Conservation (phyloP, 2,797 vertebrate species). For the Xyrichtys novacula region DNA sequence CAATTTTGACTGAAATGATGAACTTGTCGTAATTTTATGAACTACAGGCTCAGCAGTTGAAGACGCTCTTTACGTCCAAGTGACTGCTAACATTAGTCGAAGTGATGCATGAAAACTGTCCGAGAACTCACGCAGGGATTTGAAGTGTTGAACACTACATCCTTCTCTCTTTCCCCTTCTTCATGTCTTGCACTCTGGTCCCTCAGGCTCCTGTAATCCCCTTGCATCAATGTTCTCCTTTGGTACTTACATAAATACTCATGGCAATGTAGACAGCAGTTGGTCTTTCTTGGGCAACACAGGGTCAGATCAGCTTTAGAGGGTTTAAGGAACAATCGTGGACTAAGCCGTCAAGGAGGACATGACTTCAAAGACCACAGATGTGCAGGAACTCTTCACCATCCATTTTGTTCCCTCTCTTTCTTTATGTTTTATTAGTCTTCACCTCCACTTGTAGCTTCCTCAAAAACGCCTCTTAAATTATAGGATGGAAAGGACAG, state of each 20-base stretch:
- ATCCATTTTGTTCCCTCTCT: neutral
- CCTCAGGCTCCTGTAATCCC: constrained; percentile 44
- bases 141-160: neutral
- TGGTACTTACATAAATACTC: constrained; percentile 50
- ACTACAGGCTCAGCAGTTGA: constrained; percentile 3
- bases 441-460: neutral
- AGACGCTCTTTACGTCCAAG: neutral
- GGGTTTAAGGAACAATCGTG: constrained; percentile 62
- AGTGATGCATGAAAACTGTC: constrained; percentile 13
- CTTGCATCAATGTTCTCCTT: constrained; percentile 44
- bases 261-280: constrained; percentile 51
- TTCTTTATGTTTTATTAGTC: neutral
- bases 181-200: constrained; percentile 19
- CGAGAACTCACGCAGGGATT: neutral
- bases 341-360: constrained; percentile 50
- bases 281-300: constrained; percentile 50
- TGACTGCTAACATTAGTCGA: constrained; percentile 16
- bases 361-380: constrained; percentile 22
- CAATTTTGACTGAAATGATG: neutral
- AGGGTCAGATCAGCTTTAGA: constrained; percentile 59
- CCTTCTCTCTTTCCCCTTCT: neutral
- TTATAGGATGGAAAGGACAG: neutral
- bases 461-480: neutral
- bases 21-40: neutral
- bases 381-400: constrained; percentile 11